Base-by-base conservation (phyloP, 2,797 vertebrate genomes). In the Amblyopsis hoosieri region DNA sequence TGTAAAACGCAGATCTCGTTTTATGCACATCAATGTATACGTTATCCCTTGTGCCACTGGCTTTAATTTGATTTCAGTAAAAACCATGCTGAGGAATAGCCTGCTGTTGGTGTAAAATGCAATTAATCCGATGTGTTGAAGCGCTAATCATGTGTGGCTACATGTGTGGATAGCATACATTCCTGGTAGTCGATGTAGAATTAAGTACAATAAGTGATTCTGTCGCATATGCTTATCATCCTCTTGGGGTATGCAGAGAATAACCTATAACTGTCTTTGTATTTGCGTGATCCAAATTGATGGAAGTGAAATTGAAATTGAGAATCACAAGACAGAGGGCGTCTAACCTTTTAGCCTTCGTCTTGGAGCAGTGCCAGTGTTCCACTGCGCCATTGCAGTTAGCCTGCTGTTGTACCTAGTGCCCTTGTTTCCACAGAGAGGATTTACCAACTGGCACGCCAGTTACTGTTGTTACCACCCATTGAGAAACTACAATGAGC, bases 151-250 rank as follows among this genome's bases (percentile, higher is more conserved):
- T 60, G 69, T 68, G 70, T 62, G 74, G 77, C 80, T 75, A 77
- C 64, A 83, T 88, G 54, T 87, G 80, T 73, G 33, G 82, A 85
- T 80, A 84, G 72, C 76, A 42, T 71, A 63, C 86, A 76, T 72
- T 58, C 67, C 57, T 9, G 55, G 55, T 37, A 66, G 33, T 12
- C 29, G 53, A 8, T 10, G 37, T 48, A 56, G 67, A 69, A 62
- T 76, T 64, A 71, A 60, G 3, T 33, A 1, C 46, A 33, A 23
- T 23, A 67, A 58, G 71, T 61, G 63, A 12, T 58, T 74, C 60
- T 69, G 60, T 74, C 59, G 33, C 11, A 15, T 42, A 9, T 12
- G 17, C 51, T 7, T 0, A 31, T 2, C 6, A 54, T 31, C 9
- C 50, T 52, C 74, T 73, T 57, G 42, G 37, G 52, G 68, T 13